A percentile compares a stretch with the other conserved stretches of the same genome.
These are phyloP conservation scores for Manis crassicaudata DNA, from an alignment of 2,797 vertebrate species.

Conservation along the genomic window DNA sequence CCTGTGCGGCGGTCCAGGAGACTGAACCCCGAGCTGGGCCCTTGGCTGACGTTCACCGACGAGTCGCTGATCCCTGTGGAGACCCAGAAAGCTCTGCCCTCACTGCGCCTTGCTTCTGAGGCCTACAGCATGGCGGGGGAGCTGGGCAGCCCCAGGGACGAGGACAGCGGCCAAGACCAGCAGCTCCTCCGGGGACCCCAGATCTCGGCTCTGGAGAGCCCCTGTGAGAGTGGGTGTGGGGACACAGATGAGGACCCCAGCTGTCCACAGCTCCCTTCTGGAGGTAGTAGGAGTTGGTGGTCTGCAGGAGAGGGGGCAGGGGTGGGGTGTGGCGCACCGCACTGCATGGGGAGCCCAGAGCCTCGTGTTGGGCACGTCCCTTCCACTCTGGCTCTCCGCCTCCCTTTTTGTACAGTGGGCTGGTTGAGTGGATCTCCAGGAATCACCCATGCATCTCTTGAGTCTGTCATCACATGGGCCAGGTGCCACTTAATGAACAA, in stretches of 20 bases:
- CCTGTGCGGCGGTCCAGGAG: slow-evolving; percentile 95
- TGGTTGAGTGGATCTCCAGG: slow-evolving; percentile 46
- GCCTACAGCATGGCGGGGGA: slow-evolving; percentile 78
- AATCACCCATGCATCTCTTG: background rate
- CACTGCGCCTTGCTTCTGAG: slow-evolving; percentile 23
- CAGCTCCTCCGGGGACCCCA: slow-evolving; percentile 57
- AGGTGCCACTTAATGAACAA: background rate
- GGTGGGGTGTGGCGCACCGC: background rate
- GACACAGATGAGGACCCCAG: slow-evolving; percentile 67
- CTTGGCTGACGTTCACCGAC: slow-evolving; percentile 85
- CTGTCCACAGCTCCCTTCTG: slow-evolving; percentile 74
- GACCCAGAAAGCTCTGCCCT: slow-evolving; percentile 4
- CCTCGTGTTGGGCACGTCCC: background rate
- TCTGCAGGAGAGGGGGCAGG: slow-evolving; percentile 8
- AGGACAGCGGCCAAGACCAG: slow-evolving; percentile 50
- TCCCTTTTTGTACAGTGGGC: background rate
- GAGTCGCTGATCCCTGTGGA: slow-evolving; percentile 18
- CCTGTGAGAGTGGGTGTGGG: slow-evolving; percentile 72
- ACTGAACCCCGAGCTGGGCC: slow-evolving; percentile 92
- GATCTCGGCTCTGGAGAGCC: slow-evolving; percentile 78
- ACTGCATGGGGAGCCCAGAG: background rate
- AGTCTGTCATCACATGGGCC: background rate
- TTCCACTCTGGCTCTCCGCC: background rate
- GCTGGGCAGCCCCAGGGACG: slow-evolving; percentile 68
- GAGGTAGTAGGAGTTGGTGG: slow-evolving; percentile 80